Conservation (phyloP, 30 jellyfish, hydroid and myxozoan genomes). For the Catostylus mosaicus region DNA sequence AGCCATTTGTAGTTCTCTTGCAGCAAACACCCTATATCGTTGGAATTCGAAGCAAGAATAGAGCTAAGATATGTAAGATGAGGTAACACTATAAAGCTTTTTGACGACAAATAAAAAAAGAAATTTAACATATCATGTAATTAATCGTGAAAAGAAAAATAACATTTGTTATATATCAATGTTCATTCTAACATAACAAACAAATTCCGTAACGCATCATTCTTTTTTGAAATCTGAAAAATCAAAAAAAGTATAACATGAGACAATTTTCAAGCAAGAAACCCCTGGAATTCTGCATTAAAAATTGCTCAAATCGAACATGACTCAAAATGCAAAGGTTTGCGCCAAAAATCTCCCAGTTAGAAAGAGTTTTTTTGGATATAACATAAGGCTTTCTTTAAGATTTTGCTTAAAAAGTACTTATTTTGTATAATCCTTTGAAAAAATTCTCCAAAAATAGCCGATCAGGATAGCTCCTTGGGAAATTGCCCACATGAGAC, state of each 20-base stretch:
- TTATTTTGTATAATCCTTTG: too few relatives aligned
- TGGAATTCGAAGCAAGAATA: too few relatives aligned
- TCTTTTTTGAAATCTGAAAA: slow-evolving; percentile 35
- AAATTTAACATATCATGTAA: not conserved
- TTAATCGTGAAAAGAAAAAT: slow-evolving; percentile 10
- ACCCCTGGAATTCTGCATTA: not conserved
- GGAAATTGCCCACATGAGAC: too few relatives aligned
- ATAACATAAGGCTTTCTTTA: not conserved
- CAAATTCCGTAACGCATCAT: not conserved
- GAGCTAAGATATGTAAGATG: too few relatives aligned
- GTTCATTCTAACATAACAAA: slow-evolving; percentile 55
- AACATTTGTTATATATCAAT: slow-evolving; percentile 34
- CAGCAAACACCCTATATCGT: too few relatives aligned
- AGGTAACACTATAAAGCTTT: too few relatives aligned
- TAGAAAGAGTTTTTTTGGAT: not conserved
- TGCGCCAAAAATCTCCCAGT: not conserved
- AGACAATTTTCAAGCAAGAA: not conserved
- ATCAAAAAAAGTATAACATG: not conserved
- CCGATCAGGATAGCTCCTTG: too few relatives aligned
- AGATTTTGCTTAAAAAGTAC: not conserved
- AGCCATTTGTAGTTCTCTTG: too few relatives aligned
- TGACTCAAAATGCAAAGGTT: not conserved
- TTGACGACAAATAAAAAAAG: too few relatives aligned
- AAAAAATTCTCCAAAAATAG: too few relatives aligned
- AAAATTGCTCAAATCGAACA: not conserved